A percentile compares a stretch with the other conserved stretches of the same genome.
Conservation (phyloP, 2,113 vertebrate species). For the Calidris pygmaea region DNA sequence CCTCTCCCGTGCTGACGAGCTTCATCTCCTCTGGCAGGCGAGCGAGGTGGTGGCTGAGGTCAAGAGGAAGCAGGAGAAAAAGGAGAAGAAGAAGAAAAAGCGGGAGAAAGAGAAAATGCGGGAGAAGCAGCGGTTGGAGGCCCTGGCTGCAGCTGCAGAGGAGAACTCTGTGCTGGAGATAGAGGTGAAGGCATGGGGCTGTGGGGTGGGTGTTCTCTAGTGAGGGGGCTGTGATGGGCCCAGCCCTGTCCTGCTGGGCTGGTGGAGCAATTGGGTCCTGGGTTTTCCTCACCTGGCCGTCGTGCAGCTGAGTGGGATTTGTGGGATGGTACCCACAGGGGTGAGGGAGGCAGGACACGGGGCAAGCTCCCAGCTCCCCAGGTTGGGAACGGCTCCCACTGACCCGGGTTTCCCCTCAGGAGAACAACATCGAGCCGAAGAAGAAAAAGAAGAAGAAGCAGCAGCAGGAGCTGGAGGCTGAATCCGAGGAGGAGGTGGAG, state of each 20-base stretch:
- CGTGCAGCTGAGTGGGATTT: accelerated
- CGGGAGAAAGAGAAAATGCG: conserved; percentile 83
- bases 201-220: neutral
- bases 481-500: neutral
- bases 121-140: conserved; percentile 80
- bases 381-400: accelerated
- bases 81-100: conserved; percentile 88
- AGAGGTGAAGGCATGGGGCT: conserved; percentile 31
- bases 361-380: too few species aligned
- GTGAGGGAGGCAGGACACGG: accelerated
- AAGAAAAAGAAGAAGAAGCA: conserved; percentile 65
- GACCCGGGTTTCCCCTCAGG: neutral
- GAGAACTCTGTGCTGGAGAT: neutral
- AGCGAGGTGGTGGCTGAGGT: conserved; percentile 82
- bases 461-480: neutral
- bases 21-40: conserved; percentile 70
- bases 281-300: neutral
- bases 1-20: neutral
- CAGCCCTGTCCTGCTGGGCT: too few species aligned
- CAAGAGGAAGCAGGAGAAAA: conserved; percentile 84
- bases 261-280: accelerated
- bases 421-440: conserved; percentile 61
- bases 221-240: neutral
- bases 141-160: conserved; percentile 43
- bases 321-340: too few species aligned